Percentiles rank a stretch among this genome's conserved stretches.
phyloP scores from a whole-genome alignment of 35 echinoderm and acorn worm species.

The Eucidaris tribuloides region DNA sequence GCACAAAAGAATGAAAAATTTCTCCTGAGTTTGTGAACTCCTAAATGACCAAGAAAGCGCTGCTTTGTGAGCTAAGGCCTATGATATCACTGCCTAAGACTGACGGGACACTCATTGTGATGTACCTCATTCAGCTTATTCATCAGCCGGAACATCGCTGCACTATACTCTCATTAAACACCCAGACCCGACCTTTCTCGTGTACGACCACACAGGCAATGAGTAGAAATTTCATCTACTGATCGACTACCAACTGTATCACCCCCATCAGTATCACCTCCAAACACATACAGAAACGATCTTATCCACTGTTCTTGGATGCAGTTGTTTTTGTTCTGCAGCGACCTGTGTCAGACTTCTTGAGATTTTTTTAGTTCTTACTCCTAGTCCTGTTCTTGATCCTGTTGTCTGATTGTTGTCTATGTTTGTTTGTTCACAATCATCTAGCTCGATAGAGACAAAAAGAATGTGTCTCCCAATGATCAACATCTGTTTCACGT shows the following conservation, averaged over 20 bases:
- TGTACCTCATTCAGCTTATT: constrained; percentile 6
- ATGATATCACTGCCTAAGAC: constrained; percentile 26
- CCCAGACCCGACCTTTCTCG: not conserved
- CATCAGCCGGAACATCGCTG: constrained; percentile 7
- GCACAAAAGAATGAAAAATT: constrained; percentile 73
- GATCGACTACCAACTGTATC: not conserved
- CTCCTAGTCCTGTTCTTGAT: not conserved
- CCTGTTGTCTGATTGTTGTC: not conserved
- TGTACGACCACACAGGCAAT: constrained; percentile 13
- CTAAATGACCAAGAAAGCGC: constrained; percentile 32
- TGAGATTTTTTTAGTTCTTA: not conserved
- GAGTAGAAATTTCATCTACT: not conserved
- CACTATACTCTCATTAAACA: constrained; percentile 54
- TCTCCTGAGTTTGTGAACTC: constrained; percentile 41
- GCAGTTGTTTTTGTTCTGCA: too few species aligned
- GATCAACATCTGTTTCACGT: not conserved
- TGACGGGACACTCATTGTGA: constrained; percentile 33
- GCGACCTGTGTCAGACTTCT: too few species aligned
- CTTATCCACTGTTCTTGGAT: constrained; percentile 23
- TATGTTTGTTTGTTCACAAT: not conserved
- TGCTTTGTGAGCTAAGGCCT: constrained; percentile 46
- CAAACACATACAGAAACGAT: not conserved
- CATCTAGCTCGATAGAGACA: not conserved
- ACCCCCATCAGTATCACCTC: not conserved
- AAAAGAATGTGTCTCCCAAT: not conserved